phyloP scores from a whole-genome alignment of 1,140 invertebrate genomes.

The Globodera rostochiensis region DNA sequence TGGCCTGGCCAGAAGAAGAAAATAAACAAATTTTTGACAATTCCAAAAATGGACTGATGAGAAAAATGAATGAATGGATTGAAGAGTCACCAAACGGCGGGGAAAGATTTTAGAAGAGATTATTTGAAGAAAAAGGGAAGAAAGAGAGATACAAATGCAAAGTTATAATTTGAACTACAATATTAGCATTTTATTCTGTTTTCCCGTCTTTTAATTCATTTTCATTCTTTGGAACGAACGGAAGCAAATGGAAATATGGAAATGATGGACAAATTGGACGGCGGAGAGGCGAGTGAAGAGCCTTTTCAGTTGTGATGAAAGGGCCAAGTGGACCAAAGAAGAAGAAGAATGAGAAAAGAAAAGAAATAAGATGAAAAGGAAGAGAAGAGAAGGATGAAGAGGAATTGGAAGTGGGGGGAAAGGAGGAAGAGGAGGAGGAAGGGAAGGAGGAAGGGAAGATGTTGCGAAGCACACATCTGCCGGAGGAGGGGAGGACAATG shows the following conservation, averaged over 20 bases:
- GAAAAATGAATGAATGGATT: neutral
- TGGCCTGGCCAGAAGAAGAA: neutral
- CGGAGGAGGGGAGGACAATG: neutral
- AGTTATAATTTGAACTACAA: too few relatives aligned
- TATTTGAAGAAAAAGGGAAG: neutral
- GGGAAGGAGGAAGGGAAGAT: neutral
- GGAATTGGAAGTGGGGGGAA: neutral
- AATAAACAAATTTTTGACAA: conserved; percentile 21
- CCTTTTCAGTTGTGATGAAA: neutral
- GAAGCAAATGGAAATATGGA: neutral
- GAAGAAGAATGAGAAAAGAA: neutral
- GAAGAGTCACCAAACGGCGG: neutral
- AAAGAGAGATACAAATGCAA: neutral
- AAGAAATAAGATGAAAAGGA: neutral
- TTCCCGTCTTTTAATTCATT: neutral
- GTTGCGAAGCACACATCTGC: too few relatives aligned
- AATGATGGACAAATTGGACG: conserved; percentile 3
- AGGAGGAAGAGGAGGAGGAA: neutral
- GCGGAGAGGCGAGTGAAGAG: neutral
- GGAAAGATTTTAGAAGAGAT: conserved; percentile 1
- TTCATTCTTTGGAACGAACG: neutral
- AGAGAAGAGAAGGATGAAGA: neutral
- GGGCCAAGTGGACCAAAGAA: neutral
- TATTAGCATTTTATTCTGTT: too few relatives aligned
- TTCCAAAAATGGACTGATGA: conserved; percentile 8